A percentile compares a stretch with the other conserved stretches of the same genome.
phyloP scores from a whole-genome alignment of 2,888 invertebrate genomes.

The Caenorhabditis panamensis region DNA sequence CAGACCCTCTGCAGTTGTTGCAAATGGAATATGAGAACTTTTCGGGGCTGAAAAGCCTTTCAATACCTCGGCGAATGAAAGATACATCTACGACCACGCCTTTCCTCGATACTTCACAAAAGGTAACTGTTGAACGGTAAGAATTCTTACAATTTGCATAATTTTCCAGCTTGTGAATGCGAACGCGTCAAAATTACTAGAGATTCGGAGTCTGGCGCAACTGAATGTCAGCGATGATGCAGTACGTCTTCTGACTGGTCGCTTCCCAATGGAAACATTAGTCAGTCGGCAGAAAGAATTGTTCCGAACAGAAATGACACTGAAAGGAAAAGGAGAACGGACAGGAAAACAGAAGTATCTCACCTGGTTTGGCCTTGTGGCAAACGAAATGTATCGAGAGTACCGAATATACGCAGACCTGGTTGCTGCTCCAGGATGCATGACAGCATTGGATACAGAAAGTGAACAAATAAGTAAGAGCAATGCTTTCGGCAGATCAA shows the following conservation, averaged over 20 bases:
- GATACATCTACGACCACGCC: background rate
- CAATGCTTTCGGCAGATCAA: background rate
- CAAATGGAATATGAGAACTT: conserved; percentile 13
- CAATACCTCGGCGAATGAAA: background rate
- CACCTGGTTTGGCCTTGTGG: background rate
- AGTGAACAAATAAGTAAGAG: background rate
- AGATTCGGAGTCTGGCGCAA: background rate
- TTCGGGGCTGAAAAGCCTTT: background rate
- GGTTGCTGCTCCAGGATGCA: background rate
- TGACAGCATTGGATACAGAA: background rate
- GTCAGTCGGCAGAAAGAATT: background rate
- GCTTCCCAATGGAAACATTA: background rate
- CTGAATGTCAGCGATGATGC: background rate
- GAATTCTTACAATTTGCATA: background rate
- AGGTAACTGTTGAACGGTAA: too few relatives aligned
- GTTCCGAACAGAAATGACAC: background rate
- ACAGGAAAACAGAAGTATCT: background rate
- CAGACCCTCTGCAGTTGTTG: background rate
- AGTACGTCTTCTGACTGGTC: background rate
- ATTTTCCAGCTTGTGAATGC: background rate
- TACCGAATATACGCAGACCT: conserved; percentile 5
- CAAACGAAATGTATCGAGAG: background rate
- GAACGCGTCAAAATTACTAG: background rate
- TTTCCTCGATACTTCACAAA: background rate
- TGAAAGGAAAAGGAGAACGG: background rate